phyloP scores from a whole-genome alignment of 2,797 vertebrate species.

The Acanthurus lineatus region DNA sequence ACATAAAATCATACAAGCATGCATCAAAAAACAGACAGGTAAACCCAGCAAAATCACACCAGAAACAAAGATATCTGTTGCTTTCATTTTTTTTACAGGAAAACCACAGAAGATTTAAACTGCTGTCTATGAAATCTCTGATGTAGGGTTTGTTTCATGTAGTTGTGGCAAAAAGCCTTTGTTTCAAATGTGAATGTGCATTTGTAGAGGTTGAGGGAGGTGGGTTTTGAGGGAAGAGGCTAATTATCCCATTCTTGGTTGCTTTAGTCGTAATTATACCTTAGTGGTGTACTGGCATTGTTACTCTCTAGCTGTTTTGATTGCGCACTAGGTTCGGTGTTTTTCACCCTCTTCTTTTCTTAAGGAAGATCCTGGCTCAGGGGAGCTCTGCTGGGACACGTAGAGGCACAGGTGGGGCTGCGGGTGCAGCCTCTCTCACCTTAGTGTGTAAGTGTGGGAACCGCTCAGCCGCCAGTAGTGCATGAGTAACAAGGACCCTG shows the following conservation, averaged over 20 bases:
- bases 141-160: background rate
- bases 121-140: slow-evolving; percentile 7
- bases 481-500: slow-evolving; percentile 86
- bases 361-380: slow-evolving; percentile 75
- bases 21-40: slow-evolving; percentile 21
- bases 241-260: slow-evolving; percentile 73
- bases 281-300: slow-evolving; percentile 62
- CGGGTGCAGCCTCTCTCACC: slow-evolving; percentile 84
- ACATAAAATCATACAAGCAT: slow-evolving; percentile 18
- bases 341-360: slow-evolving; percentile 73
- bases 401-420: slow-evolving; percentile 83
- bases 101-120: background rate
- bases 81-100: slow-evolving; percentile 6
- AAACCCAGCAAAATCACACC: background rate
- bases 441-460: slow-evolving; percentile 87
- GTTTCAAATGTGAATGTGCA: slow-evolving; percentile 16
- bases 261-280: slow-evolving; percentile 78
- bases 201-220: slow-evolving; percentile 8
- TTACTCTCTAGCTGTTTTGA: slow-evolving; percentile 76
- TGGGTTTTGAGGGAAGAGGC: slow-evolving; percentile 25
- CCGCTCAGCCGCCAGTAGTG: slow-evolving; percentile 78
- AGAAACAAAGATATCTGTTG: background rate
- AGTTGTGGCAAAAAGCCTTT: background rate
- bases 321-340: slow-evolving; percentile 70
- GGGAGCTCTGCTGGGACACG: slow-evolving; percentile 82